Evolutionary conservation across 2,113 vertebrate species (phyloP), one percentile per base, ranked within the genome.

Genomic region (Rhinolophus sinicus): DNA sequence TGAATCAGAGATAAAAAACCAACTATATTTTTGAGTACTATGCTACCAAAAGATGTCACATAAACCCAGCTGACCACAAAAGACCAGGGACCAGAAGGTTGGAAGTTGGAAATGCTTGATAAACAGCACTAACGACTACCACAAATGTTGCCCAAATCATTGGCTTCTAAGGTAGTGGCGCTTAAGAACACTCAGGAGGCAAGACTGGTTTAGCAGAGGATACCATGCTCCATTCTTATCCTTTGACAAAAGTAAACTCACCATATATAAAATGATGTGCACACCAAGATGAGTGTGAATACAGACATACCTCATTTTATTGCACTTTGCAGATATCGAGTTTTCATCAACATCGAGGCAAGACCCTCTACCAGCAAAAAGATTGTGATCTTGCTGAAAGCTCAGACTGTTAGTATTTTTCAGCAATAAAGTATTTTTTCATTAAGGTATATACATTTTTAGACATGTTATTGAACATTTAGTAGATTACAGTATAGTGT

Each of bases 1-100:
- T 95, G 40, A 92, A 38, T 80, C 28, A 81, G 52, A 88, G 30
- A 62, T 15, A 60, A 90, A 93, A 93, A n/a, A 33, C 18, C 56
- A 94, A 78, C 54, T 72, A 14, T 18, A 65, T 65, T n/a, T 93
- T 72, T 77, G 26, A 67, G 56, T 18, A 35, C 38, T 50, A 24
- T 11, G 26, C 19, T 83, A 60, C 35, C 26, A 75, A 81, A 65
- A 40, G 44, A 84, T 21, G 18, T 64, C 70, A 84, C 13, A 30
- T 64, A 91, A 67, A 28, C 35, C n/a, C 83, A 50, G 75, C 8
- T 30, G 52, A 14, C 10, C 78, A 54, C 62, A 35, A n/a, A 69
- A 44, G 50, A 62, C 28, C 19, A 69, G 26, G 28, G 5, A 16
- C 19, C 81, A 52, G 3, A 81, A 88, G 13, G 24, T 21, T 33